Percentiles rank a stretch among this genome's conserved stretches.
These are phyloP conservation scores for Catharus fuscescens DNA, from an alignment of 2,113 vertebrate species.

Conservation along the genomic window DNA sequence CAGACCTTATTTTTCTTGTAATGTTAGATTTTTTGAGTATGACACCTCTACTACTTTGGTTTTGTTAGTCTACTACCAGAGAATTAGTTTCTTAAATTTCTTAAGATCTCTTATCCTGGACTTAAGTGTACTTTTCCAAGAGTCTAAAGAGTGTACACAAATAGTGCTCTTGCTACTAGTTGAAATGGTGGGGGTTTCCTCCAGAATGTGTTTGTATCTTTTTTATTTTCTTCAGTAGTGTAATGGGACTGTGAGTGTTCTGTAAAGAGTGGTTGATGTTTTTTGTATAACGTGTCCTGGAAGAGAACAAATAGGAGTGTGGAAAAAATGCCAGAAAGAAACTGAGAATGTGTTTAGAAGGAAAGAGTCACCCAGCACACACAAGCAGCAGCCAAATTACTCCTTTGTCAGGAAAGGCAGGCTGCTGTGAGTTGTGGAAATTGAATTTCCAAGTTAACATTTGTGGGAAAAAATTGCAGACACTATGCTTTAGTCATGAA, in stretches of 20 bases:
- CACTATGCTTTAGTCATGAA: not conserved
- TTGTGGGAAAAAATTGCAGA: not conserved
- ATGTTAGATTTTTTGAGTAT: not conserved
- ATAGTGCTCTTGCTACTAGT: not conserved
- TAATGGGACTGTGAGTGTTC: not conserved
- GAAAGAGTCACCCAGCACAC: not conserved
- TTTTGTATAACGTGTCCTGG: not conserved
- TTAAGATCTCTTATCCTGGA: not conserved
- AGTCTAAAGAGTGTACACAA: not conserved
- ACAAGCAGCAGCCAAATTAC: not conserved
- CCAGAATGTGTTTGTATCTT: not conserved
- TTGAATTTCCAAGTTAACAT: not conserved
- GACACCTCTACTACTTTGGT: fast-evolving
- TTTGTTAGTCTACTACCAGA: not conserved
- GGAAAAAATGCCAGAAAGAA: not conserved
- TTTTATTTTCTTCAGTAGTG: not conserved
- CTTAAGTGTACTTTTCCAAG: not conserved
- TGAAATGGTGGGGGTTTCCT: not conserved
- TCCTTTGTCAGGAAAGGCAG: not conserved
- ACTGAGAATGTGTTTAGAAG: not conserved
- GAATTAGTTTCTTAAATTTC: not conserved
- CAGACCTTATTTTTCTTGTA: not conserved
- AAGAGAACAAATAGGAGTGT: not conserved
- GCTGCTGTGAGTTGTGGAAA: not conserved
- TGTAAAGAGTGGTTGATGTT: not conserved